Evolutionary conservation across 53 echinoderm and acorn worm genomes (phyloP).

Genomic region (Holothuria leucospilota): DNA sequence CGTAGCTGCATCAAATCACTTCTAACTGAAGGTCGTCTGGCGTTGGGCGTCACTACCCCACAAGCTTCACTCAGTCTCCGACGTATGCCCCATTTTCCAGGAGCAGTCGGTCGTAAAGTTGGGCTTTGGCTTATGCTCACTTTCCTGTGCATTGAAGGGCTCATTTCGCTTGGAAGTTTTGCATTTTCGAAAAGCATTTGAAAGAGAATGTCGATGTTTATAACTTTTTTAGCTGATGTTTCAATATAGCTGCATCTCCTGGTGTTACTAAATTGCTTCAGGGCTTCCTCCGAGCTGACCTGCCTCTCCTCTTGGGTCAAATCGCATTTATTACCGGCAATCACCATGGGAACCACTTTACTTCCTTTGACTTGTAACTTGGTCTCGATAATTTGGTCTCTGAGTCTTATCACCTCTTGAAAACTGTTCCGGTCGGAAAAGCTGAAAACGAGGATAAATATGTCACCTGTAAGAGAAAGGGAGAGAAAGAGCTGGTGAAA

Average conservation of each 20-base stretch:
- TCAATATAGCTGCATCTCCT: constrained; percentile 68
- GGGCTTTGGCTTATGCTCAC: constrained; percentile 80
- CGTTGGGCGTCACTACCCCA: constrained; percentile 78
- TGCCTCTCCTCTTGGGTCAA: constrained; percentile 46
- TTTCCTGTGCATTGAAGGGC: constrained; percentile 74
- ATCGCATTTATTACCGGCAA: constrained; percentile 80
- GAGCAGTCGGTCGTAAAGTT: constrained; percentile 61
- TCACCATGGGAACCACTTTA: constrained; percentile 78
- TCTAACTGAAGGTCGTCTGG: constrained; percentile 69
- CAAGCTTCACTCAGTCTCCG: constrained; percentile 76
- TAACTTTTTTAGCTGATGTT: constrained; percentile 71
- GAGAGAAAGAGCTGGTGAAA: not conserved
- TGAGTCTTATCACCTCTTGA: constrained; percentile 83
- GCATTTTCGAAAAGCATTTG: constrained; percentile 70
- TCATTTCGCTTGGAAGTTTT: constrained; percentile 78
- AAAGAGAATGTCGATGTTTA: constrained; percentile 71
- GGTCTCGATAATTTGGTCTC: constrained; percentile 89
- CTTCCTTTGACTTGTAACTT: constrained; percentile 78
- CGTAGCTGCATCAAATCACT: constrained; percentile 75
- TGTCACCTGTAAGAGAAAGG: constrained; percentile 78
- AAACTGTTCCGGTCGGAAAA: constrained; percentile 90
- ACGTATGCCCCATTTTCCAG: constrained; percentile 67
- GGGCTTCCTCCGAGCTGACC: constrained; percentile 70
- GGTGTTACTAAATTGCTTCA: constrained; percentile 56
- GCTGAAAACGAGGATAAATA: constrained; percentile 95